A percentile compares a stretch with the other conserved stretches of the same genome.
Conservation (phyloP, 2,888 invertebrate genomes). For the Ochropacha duplaris region DNA sequence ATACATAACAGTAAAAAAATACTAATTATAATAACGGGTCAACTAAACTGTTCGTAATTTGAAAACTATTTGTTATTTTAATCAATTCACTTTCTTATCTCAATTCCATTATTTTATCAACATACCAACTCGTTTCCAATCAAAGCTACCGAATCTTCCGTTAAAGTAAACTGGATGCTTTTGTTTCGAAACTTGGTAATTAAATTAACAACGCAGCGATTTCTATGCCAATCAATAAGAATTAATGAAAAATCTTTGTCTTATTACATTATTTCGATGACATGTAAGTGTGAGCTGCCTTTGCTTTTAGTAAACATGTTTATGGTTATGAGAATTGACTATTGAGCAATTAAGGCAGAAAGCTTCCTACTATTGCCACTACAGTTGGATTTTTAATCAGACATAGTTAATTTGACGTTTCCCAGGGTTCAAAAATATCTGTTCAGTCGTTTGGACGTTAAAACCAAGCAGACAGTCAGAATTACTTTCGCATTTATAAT, state of each 20-base stretch:
- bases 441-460: too few relatives aligned
- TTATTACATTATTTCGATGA: not conserved
- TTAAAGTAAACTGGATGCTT: not conserved
- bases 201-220: not conserved
- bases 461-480: too few relatives aligned
- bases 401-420: too few relatives aligned
- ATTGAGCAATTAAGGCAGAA: not conserved
- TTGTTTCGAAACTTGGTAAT: not conserved
- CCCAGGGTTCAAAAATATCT: too few relatives aligned
- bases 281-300: not conserved
- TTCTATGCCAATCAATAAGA: not conserved
- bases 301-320: not conserved
- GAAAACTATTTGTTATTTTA: not conserved
- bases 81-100: slow-evolving; percentile 25
- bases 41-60: not conserved
- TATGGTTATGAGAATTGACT: not conserved
- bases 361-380: not conserved
- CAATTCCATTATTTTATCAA: slow-evolving; percentile 21
- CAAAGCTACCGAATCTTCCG: slow-evolving; percentile 15
- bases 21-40: not conserved
- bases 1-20: not conserved
- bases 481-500: too few relatives aligned
- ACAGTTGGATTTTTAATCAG: too few relatives aligned
- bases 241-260: not conserved
- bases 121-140: slow-evolving; percentile 30